Evolutionary conservation across 2,113 vertebrate species (phyloP), one percentile per base, ranked within the genome.

Genomic region (Columba janthina): DNA sequence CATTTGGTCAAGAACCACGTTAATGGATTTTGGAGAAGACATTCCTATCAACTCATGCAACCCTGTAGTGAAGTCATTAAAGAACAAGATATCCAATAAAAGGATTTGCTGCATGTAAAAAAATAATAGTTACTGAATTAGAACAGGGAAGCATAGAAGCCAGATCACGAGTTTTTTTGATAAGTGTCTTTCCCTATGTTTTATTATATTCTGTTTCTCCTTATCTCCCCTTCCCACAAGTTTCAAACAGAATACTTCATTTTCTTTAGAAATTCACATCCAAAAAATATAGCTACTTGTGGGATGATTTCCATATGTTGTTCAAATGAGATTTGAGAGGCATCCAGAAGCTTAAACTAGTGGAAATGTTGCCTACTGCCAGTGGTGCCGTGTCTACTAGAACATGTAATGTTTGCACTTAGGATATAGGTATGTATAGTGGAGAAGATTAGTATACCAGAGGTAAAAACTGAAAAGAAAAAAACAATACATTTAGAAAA

Each of bases 21-120:
- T 88, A 95, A 93, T 85, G 78, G 74, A 61, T 94, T 94, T 90
- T 85, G 75, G 78, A 93, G 71, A 88, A 90, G 40, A 58, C 71
- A 91, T 79, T 91, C 57, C 66, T 88, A 91, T 91, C 7, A 36
- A 95, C 19, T 66, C 74, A 54, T 40, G 46, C 25, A 79, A 88
- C 78, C 46, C 58, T 62, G 48, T 53, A 50, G 36, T 66, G 67
- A 93, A 88, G 75, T 76, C 82, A 90, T 88, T 91, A 90, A 88
- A 90, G 88, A 90, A 67, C 5, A 91, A 95, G 44, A 85, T 57
- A 90, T n/a, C 66, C 65, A 93, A 60, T 89, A 67, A 87, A 93
- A 89, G 51, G 42, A 84, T 84, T 91, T 71, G 12, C 46, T 71
- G 31, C n/a, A 56, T 6, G 1, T 16, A 26, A 85, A 71, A 61